Conservation (phyloP, 2,888 invertebrate species). For the Salticus scenicus region DNA sequence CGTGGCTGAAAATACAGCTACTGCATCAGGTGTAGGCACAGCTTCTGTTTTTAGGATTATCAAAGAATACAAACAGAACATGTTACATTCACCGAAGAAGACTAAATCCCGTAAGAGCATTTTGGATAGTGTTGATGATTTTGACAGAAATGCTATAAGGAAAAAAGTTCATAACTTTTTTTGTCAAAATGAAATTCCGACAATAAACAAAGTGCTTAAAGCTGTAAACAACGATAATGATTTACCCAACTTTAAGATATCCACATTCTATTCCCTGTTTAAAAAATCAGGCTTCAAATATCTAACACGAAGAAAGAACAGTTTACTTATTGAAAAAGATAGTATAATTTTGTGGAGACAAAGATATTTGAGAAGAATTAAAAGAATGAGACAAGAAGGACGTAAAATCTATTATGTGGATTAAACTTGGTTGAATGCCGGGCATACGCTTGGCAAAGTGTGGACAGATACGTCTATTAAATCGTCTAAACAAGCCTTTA, state of each 20-base stretch:
- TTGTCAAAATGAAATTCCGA: neutral
- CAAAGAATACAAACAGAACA: neutral
- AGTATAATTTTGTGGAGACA: neutral
- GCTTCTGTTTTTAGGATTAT: neutral
- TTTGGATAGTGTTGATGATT: neutral
- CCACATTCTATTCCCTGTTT: neutral
- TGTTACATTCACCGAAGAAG: neutral
- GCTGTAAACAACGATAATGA: neutral
- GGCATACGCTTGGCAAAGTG: neutral
- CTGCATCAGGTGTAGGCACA: neutral
- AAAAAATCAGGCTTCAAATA: neutral
- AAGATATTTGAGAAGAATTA: neutral
- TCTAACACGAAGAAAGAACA: neutral
- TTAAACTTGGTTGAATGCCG: neutral
- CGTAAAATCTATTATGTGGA: conserved; percentile 3
- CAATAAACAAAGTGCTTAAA: neutral
- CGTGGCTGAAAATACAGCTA: neutral
- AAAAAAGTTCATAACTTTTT: neutral
- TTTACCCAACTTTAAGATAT: neutral
- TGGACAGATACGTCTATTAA: neutral
- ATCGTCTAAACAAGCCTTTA: neutral
- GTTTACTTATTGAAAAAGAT: neutral
- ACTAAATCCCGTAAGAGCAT: neutral
- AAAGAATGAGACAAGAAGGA: neutral
- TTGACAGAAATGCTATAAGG: neutral